Conservation (phyloP, 1,140 invertebrate species). For the Papilio helenus region DNA sequence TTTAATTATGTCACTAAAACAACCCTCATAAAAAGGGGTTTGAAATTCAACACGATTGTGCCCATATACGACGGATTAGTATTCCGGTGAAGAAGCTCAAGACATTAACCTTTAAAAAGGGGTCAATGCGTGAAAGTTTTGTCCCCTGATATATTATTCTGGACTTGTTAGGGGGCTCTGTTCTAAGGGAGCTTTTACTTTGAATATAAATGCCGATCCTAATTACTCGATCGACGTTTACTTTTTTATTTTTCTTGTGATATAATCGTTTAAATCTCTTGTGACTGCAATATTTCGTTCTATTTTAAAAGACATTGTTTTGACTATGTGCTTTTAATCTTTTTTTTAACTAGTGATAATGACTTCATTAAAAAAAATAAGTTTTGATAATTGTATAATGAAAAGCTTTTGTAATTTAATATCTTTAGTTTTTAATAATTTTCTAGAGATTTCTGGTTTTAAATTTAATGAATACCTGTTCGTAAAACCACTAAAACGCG, state of each 20-base stretch:
- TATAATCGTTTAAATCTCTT: background rate
- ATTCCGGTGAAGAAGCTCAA: constrained; percentile 15
- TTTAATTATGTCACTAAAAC: background rate
- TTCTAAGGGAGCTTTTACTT: constrained; percentile 45
- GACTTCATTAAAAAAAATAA: too few relatives aligned
- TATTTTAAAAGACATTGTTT: too few relatives aligned
- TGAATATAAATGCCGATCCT: constrained; percentile 33
- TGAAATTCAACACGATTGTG: background rate
- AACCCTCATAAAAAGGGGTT: constrained; percentile 3
- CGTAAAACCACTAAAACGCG: background rate
- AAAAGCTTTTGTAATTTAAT: background rate
- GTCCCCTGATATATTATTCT: constrained; percentile 78
- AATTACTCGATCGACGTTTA: constrained; percentile 1
- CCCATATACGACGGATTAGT: constrained; percentile 26
- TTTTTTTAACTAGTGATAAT: too few relatives aligned
- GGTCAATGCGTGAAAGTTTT: constrained; percentile 76
- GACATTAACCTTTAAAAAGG: constrained; percentile 79
- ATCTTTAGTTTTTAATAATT: background rate
- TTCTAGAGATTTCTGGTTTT: background rate
- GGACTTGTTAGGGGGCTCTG: constrained; percentile 61
- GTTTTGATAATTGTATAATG: too few relatives aligned
- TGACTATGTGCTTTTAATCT: too few relatives aligned
- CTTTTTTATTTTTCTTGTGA: background rate
- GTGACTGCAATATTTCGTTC: background rate
- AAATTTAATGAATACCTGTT: background rate